phyloP scores from a whole-genome alignment of 2,888 invertebrate genomes.

The Protonemura montana region DNA sequence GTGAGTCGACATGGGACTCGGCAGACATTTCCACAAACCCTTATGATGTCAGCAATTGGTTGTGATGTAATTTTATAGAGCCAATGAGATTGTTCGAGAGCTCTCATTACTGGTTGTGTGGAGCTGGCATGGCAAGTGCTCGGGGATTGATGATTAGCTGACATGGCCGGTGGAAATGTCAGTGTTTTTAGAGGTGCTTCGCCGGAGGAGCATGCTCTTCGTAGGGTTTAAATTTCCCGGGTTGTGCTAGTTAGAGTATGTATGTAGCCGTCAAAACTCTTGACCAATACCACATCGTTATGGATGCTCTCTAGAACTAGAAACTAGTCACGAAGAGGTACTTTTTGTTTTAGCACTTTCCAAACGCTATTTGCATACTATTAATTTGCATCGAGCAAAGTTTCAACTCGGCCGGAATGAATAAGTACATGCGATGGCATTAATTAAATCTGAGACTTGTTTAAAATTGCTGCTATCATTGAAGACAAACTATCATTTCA shows the following conservation, averaged over 20 bases:
- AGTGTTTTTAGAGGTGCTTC: neutral
- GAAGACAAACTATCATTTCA: neutral
- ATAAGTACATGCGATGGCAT: neutral
- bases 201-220: neutral
- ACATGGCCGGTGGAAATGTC: neutral
- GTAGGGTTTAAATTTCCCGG: neutral
- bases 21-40: neutral
- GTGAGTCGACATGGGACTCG: neutral
- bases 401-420: neutral
- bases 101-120: neutral
- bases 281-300: neutral
- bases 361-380: neutral
- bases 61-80: slow-evolving; percentile 3
- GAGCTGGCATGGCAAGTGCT: neutral
- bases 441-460: neutral
- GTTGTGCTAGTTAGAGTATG: neutral
- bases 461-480: neutral
- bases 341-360: neutral
- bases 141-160: neutral
- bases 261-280: neutral
- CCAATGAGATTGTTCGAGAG: neutral
- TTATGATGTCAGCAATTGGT: neutral
- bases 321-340: neutral
- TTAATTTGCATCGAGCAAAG: neutral
- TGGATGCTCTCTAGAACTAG: neutral